These are phyloP conservation scores for Hesperia comma DNA, from an alignment of 2,888 invertebrate genomes.

Conservation along the genomic window DNA sequence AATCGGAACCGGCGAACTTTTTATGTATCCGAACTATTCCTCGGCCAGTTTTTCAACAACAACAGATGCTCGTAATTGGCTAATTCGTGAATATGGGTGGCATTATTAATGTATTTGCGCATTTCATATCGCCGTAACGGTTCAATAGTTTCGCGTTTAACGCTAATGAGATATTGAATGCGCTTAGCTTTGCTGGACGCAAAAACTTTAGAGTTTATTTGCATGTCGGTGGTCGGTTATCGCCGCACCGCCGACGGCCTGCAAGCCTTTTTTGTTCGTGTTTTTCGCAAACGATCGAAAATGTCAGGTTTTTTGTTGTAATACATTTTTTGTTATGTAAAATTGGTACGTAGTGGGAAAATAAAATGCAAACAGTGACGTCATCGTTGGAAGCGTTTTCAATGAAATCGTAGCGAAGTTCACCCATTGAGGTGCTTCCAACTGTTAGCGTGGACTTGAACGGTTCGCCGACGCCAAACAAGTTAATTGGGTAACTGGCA, in stretches of 20 bases:
- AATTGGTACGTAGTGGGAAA: constrained; percentile 8
- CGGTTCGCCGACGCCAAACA: not conserved
- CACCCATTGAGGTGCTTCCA: not conserved
- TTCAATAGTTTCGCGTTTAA: constrained; percentile 10
- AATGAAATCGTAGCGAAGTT: not conserved
- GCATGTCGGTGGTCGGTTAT: constrained; percentile 13
- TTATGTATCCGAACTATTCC: constrained; percentile 37
- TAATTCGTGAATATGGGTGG: constrained; percentile 12
- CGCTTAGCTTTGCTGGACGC: constrained; percentile 9
- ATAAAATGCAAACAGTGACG: constrained; percentile 5
- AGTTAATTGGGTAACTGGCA: not conserved
- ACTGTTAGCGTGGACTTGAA: not conserved
- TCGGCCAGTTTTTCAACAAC: constrained; percentile 13
- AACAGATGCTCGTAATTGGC: constrained; percentile 36
- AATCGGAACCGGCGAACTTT: constrained; percentile 45
- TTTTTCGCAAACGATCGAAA: constrained; percentile 15
- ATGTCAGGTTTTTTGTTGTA: constrained; percentile 7
- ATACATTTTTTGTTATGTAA: not conserved
- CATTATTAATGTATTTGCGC: constrained; percentile 21
- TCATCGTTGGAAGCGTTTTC: not conserved
- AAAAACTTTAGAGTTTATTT: constrained; percentile 17
- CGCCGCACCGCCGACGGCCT: not conserved
- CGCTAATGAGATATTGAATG: constrained; percentile 26
- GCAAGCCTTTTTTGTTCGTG: constrained; percentile 13
- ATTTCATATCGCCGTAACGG: constrained; percentile 10